Percentiles rank a stretch among this genome's conserved stretches.
Evolutionary conservation across 2,113 vertebrate species (phyloP).

Genomic region (Montifringilla adamsi): DNA sequence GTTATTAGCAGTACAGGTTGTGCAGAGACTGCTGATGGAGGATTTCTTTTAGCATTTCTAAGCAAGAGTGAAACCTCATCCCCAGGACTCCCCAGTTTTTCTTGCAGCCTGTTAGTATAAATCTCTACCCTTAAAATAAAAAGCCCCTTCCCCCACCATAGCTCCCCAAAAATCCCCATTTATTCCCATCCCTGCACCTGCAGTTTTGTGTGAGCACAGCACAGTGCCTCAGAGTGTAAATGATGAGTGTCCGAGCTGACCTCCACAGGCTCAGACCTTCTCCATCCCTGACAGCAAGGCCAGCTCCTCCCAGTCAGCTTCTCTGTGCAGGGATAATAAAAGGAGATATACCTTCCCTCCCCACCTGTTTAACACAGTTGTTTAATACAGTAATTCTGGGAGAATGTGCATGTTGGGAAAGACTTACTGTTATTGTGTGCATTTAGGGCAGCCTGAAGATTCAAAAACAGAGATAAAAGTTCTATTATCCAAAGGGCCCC

Average conservation of each 20-base stretch:
- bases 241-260: background rate
- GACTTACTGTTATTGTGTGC: conserved; percentile 52
- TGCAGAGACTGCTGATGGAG: background rate
- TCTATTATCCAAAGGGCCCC: conserved; percentile 66
- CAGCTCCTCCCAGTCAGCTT: background rate
- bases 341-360: background rate
- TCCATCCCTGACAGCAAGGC: background rate
- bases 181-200: background rate
- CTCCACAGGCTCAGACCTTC: background rate
- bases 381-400: conserved; percentile 71
- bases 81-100: background rate
- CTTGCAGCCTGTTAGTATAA: background rate
- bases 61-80: background rate
- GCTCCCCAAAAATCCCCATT: background rate
- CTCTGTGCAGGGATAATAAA: conserved; percentile 11
- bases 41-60: background rate
- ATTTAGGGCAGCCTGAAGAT: conserved; percentile 64
- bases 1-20: background rate
- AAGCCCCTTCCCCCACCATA: background rate
- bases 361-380: conserved; percentile 46
- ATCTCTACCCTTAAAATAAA: background rate
- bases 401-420: conserved; percentile 61
- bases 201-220: background rate
- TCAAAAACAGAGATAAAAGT: conserved; percentile 75
- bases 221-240: background rate